Conservation (phyloP, 2,113 vertebrate genomes). For the Trogon melanurus region DNA sequence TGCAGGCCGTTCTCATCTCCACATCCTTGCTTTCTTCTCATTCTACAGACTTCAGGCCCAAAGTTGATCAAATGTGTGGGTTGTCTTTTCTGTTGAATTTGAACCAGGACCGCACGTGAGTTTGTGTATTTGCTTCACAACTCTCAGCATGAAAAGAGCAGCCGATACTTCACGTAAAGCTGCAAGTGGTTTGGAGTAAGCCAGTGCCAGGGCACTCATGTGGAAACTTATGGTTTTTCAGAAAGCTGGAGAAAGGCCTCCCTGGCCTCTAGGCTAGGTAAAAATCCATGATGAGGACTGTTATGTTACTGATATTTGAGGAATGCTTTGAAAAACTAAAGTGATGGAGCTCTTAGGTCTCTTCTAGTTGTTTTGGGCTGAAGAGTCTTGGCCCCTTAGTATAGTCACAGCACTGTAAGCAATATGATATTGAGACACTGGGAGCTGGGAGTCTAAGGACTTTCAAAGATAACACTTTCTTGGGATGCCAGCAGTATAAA, state of each 20-base stretch:
- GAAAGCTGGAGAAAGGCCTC: neutral
- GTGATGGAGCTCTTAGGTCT: neutral
- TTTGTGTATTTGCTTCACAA: neutral
- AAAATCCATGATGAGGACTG: neutral
- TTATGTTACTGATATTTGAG: neutral
- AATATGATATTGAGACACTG: neutral
- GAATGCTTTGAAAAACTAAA: neutral
- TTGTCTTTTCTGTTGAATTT: neutral
- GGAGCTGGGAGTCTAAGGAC: neutral
- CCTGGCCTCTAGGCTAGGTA: neutral
- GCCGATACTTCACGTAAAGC: neutral
- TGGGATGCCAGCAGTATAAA: neutral
- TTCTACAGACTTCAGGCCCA: neutral
- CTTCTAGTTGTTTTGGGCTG: neutral
- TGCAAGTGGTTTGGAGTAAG: neutral
- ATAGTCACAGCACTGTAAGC: neutral
- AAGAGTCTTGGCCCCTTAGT: neutral
- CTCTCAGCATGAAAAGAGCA: neutral
- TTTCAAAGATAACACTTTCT: neutral
- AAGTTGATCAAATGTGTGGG: neutral
- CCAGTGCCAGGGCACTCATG: neutral
- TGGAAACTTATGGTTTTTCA: neutral
- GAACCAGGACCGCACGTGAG: neutral
- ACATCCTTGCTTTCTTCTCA: neutral
- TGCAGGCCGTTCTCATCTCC: neutral